Base-by-base conservation (phyloP, 2,797 vertebrate species). In the Anolis apletophallus region DNA sequence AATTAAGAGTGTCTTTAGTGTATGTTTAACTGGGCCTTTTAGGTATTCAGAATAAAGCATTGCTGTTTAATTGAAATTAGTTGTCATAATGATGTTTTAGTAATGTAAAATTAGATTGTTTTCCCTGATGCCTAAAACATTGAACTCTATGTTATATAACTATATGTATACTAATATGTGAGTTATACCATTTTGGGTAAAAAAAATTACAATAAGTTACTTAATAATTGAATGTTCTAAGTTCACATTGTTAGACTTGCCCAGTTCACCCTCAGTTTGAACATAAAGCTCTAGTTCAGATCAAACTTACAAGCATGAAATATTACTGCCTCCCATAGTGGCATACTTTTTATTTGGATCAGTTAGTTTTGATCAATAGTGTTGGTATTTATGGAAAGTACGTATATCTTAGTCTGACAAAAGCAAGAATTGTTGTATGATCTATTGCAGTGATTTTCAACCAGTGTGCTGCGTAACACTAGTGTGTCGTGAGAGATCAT, bases 1-100 rank as follows among this genome's bases (percentile, higher is more conserved):
- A 96, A 97, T 97, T 95, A 95, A 94, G 96, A 95, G 92, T 91
- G 91, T 93, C 95, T 95, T 95, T 95, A 95, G 90, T 0, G 90
- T 96, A 93, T 92, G 88, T 92, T 92, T 96, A 96, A 93, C 93
- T 95, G 91, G 93, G 89, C 91, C 85, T 95, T 96, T 96, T 95
- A 96, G 91, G 91, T 95, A 91, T 93, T 94, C 95, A 86, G 79
- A 93, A 89, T 94, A 95, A 95, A 94, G 86, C 90, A 91, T 91
- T 94, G 83, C 72, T 85, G 55, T 94, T 91, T 96, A 96, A 96
- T 96, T 96, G 92, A 95, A 96, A 94, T 87, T 92, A 75, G 84
- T 90, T 91, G 81, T 94, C 85, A 91, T 95, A 94, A 95, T 96
- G 76, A 54, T 88, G 78, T 93, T 89, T 92, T 86, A 54, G 84